Base-by-base conservation (phyloP, 2,888 invertebrate genomes). In the Villa cingulata region DNA sequence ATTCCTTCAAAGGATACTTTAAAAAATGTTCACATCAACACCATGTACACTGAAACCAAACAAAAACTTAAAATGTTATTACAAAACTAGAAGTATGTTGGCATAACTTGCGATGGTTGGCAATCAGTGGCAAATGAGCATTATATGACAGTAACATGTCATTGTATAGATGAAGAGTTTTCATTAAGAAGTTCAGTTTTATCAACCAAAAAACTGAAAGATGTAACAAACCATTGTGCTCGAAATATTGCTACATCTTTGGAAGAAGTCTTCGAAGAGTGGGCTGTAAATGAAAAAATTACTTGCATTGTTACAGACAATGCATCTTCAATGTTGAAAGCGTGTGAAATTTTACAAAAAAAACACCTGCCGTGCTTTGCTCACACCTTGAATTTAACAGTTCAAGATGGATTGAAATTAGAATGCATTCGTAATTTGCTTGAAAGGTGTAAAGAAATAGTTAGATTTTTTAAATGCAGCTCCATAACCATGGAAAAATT, bases 1-100 rank as follows among this genome's bases (percentile, higher is more conserved):
- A 46, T 62, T 40, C 59, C 58, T 36, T 53, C 49, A 17, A 50
- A 59, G 16, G 58, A 55, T 46, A 56, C 52, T 27, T 44, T 61
- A 37, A 54, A 55, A 42, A 50, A 56, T 42, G 52, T 27, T 27
- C 27, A 27, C 9, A 27, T 27, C 9, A 27, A 9, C 9, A 9
- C 27, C 27, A 27, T 27, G 27, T 27, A 27, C 27, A 27, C 5
- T 27, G 9, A 27, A 27, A 27, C 9, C 9, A 27, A 27, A 27
- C 5, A 27, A 27, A 27, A 27, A 27, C 53, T 49, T 27, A 49
- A 56, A 49, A 9, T 7, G 23, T 44, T 48, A 41, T 53, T 51
- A 9, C 27, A 49, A 32, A 19, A 45, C 45, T 38, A 40, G 23
- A 45, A 51, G 15, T 17, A 49, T 38, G 51, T 56, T 37, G 49